Base-by-base conservation (phyloP, 1,140 invertebrate species). In the Drosophila carrolli region DNA sequence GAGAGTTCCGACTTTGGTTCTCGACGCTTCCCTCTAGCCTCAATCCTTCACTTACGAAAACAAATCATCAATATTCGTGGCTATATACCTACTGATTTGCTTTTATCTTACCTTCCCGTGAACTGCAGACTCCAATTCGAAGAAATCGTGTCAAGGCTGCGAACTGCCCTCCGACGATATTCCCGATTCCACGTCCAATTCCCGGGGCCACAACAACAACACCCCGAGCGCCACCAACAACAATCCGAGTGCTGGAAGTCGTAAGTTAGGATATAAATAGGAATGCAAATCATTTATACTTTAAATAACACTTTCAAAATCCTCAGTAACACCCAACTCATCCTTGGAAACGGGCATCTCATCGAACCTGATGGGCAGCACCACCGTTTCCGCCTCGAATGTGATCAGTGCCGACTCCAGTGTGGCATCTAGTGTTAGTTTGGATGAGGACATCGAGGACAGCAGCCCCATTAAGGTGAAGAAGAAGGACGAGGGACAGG, bases 101-200 rank as follows among this genome's bases (percentile, higher is more conserved):
- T 66, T 75, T 81, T 68, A 61, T 71, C 65, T 65, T 50, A 53
- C 66, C 44, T 71, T 83, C 65, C 62, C 71, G 48, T 38, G 48
- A 83, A 82, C 63, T 67, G 47, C 63, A 92, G 92, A 92, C 73
- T 92, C 92, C 62, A 92, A 92, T 84, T 93, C 92, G 14, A 96
- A 96, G 93, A 97, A 97, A 92, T 97, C 96, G 90, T 97, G 97
- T 93, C 97, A 97, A 94, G 97, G 97, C 85, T 97, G 97, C 93
- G 96, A 97, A 93, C 94, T 97, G 91, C 94, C 95, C 40, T 94
- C 94, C 43, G 95, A 96, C 78, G 96, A 96, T 91, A 93, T 95
- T 35, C 95, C 95, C 13, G 96, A 96, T 76, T 93, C 96, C 19
- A 93, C 94, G 37, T 94, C 95, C 11, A 92, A 92, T 74, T 94